Percentiles rank a stretch among this genome's conserved stretches.
These are phyloP conservation scores for Bellardia bayeri DNA, from an alignment of 2,888 invertebrate genomes.

Conservation along the genomic window DNA sequence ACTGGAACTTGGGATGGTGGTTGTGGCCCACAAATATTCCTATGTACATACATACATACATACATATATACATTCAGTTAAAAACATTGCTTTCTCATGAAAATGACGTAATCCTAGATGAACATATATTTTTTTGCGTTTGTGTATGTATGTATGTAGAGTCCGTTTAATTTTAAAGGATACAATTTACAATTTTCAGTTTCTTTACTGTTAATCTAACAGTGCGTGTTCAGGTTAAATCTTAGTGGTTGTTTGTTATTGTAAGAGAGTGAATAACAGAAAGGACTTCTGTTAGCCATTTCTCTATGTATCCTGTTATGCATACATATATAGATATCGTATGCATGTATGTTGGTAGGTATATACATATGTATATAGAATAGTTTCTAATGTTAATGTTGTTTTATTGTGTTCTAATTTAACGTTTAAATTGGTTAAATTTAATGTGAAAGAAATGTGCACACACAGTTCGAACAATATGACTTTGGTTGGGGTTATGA, in stretches of 20 bases:
- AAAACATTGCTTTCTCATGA: constrained; percentile 17
- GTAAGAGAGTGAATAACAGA: not conserved
- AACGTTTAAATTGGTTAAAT: not conserved
- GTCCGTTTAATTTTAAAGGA: constrained; percentile 32
- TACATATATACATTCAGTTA: not conserved
- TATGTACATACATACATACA: too few species aligned
- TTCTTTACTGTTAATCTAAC: constrained; percentile 42
- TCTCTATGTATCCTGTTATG: not conserved
- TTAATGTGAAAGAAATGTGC: not conserved
- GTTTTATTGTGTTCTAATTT: constrained; percentile 2
- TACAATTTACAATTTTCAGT: constrained; percentile 20
- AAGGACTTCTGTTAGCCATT: not conserved
- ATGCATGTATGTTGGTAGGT: too few species aligned
- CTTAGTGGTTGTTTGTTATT: not conserved
- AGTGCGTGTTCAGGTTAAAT: not conserved
- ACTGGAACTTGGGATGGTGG: constrained; percentile 26
- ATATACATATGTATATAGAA: not conserved
- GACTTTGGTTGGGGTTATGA: not conserved
- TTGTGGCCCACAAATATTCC: constrained; percentile 1
- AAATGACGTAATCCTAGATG: constrained; percentile 67
- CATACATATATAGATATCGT: not conserved
- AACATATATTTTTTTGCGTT: constrained; percentile 8
- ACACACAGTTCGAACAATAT: not conserved
- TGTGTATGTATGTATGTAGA: not conserved
- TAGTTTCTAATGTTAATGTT: not conserved